These are phyloP conservation scores for Hylyphantes graminicola DNA, from an alignment of 1,140 invertebrate species.

Conservation along the genomic window DNA sequence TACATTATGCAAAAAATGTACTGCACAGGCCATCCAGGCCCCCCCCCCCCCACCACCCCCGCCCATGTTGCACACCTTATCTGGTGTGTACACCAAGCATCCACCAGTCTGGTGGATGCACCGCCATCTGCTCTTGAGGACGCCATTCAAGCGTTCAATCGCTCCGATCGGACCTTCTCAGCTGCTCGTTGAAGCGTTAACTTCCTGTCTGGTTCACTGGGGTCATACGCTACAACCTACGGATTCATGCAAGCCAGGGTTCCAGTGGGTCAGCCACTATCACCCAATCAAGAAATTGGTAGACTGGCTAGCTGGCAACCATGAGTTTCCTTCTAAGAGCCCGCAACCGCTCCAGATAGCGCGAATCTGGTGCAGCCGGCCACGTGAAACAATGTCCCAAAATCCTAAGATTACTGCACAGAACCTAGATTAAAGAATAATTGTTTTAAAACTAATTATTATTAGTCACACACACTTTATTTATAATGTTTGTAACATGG, in stretches of 20 bases:
- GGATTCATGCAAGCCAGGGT: conserved; percentile 4
- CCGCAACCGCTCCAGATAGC: neutral
- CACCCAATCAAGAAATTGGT: neutral
- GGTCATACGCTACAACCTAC: neutral
- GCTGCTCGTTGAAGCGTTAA: neutral
- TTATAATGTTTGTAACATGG: too few species aligned
- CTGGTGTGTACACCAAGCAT: neutral
- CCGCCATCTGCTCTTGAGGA: neutral
- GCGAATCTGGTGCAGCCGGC: neutral
- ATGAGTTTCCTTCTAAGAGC: neutral
- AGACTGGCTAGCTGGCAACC: neutral
- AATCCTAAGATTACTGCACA: neutral
- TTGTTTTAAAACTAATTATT: too few species aligned
- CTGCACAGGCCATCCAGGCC: neutral
- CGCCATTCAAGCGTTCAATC: conserved; percentile 20
- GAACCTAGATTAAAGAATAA: neutral
- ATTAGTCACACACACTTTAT: too few species aligned
- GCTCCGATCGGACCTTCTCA: neutral
- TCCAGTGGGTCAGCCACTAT: conserved; percentile 11
- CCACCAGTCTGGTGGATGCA: neutral
- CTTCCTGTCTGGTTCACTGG: neutral
- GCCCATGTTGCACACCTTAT: neutral
- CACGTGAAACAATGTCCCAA: neutral
- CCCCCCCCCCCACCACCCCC: too few species aligned
- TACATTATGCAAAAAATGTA: conserved; percentile 6